Percentiles rank a stretch among this genome's conserved stretches.
Evolutionary conservation across 2,888 invertebrate genomes (phyloP).

Genomic region (Tryphoninae sp.): DNA sequence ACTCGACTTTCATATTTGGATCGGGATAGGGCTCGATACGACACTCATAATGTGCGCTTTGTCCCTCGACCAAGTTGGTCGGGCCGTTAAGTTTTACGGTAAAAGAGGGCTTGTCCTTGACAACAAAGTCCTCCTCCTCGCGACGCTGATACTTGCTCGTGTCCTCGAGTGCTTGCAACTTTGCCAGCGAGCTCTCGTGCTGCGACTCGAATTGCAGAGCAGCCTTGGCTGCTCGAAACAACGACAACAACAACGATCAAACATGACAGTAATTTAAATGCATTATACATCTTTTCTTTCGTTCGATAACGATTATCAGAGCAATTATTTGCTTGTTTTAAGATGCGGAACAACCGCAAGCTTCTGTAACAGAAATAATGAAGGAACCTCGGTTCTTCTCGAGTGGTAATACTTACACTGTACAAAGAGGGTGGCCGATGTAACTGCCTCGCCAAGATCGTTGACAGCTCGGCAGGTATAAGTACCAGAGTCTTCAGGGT

Average conservation of each 20-base stretch:
- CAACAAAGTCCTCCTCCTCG: conserved; percentile 90
- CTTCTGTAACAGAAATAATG: conserved; percentile 36
- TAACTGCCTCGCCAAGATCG: conserved; percentile 96
- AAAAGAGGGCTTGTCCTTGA: conserved; percentile 93
- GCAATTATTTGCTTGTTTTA: conserved; percentile 29
- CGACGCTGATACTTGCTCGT: conserved; percentile 89
- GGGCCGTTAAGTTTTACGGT: conserved; percentile 94
- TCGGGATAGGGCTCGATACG: conserved; percentile 96
- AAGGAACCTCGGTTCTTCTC: background rate
- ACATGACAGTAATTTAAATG: conserved; percentile 20
- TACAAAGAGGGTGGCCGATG: conserved; percentile 94
- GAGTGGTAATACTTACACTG: conserved; percentile 85
- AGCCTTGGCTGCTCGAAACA: conserved; percentile 87
- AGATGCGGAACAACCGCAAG: conserved; percentile 36
- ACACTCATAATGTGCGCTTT: conserved; percentile 96
- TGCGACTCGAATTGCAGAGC: conserved; percentile 93
- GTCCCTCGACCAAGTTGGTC: conserved; percentile 91
- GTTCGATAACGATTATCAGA: conserved; percentile 23
- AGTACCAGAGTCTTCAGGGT: conserved; percentile 97
- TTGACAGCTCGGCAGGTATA: conserved; percentile 97
- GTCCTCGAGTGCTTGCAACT: conserved; percentile 93
- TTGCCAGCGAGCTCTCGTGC: conserved; percentile 93
- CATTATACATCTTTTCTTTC: conserved; percentile 20
- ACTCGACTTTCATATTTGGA: conserved; percentile 93
- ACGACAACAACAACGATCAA: conserved; percentile 63